These are phyloP conservation scores for Haliclystus octoradiatus DNA, from an alignment of 30 jellyfish, hydroid and myxozoan species.

Conservation along the genomic window DNA sequence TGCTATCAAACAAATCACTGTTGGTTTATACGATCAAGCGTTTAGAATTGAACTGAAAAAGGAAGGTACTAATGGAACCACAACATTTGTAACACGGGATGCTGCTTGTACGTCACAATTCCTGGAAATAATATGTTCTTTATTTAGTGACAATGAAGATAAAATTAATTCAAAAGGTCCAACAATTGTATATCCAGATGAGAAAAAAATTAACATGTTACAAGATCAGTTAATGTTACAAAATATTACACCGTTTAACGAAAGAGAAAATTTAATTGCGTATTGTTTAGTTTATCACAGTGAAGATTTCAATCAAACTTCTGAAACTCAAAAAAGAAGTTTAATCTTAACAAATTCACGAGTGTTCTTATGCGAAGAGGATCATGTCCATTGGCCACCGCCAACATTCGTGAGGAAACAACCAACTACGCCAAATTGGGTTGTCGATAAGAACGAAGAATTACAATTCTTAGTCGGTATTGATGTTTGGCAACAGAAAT, in stretches of 20 bases:
- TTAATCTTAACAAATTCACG: constrained; percentile 66
- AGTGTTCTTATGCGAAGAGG: constrained; percentile 80
- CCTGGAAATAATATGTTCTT: constrained; percentile 58
- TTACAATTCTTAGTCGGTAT: constrained; percentile 63
- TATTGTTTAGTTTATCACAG: constrained; percentile 57
- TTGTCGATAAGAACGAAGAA: constrained; percentile 56
- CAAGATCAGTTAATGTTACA: constrained; percentile 55
- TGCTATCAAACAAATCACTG: constrained; percentile 61
- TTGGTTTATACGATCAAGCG: constrained; percentile 85
- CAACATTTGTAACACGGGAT: constrained; percentile 78
- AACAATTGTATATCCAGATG: constrained; percentile 71
- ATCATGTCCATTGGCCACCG: constrained; percentile 86
- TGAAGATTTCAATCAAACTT: constrained; percentile 33
- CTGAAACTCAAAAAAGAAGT: constrained; percentile 43
- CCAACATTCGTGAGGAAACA: constrained; percentile 58
- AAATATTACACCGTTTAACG: constrained; percentile 54
- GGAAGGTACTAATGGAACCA: constrained; percentile 94
- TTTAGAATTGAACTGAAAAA: constrained; percentile 71
- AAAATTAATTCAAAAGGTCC: background rate
- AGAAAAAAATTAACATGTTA: constrained; percentile 65
- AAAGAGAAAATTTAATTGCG: constrained; percentile 76
- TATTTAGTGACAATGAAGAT: constrained; percentile 37
- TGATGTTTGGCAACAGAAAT: constrained; percentile 54
- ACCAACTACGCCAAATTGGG: constrained; percentile 91
- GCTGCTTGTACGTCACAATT: constrained; percentile 76